These are phyloP conservation scores for Sipha flava DNA, from an alignment of 1,140 invertebrate genomes.

Conservation along the genomic window DNA sequence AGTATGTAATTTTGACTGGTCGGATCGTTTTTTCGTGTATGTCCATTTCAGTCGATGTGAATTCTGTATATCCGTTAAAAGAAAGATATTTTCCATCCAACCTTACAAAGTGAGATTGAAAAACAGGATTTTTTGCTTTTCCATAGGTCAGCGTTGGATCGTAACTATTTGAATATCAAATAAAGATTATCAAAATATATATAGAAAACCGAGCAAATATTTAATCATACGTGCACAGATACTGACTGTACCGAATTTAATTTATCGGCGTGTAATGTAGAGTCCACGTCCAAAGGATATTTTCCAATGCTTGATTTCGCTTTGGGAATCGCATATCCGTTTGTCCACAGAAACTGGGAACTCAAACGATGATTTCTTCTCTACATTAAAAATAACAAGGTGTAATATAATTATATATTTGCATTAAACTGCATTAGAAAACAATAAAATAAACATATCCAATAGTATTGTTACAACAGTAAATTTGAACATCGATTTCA, in stretches of 20 bases:
- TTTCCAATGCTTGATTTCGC: conserved; percentile 2
- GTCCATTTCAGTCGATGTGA: background rate
- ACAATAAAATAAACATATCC: too few species aligned
- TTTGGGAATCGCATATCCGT: conserved; percentile 35
- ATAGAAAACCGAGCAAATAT: too few species aligned
- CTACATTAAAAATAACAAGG: too few species aligned
- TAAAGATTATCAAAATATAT: background rate
- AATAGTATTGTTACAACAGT: too few species aligned
- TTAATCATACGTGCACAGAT: too few species aligned
- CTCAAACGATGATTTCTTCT: conserved; percentile 29
- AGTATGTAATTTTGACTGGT: conserved; percentile 72
- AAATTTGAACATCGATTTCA: too few species aligned
- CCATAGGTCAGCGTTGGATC: conserved; percentile 3
- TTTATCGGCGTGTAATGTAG: background rate
- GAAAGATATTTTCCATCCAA: conserved; percentile 16
- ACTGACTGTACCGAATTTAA: background rate
- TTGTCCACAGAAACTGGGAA: conserved; percentile 27
- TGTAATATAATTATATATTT: background rate
- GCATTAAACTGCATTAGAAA: background rate
- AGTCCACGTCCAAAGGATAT: conserved; percentile 11
- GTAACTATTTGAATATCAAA: background rate
- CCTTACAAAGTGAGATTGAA: background rate
- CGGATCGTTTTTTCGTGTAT: conserved; percentile 55
- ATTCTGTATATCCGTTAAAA: conserved; percentile 22
- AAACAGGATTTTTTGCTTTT: background rate